Conservation (phyloP, 2,797 vertebrate species). For the Neosalanx taihuensis region DNA sequence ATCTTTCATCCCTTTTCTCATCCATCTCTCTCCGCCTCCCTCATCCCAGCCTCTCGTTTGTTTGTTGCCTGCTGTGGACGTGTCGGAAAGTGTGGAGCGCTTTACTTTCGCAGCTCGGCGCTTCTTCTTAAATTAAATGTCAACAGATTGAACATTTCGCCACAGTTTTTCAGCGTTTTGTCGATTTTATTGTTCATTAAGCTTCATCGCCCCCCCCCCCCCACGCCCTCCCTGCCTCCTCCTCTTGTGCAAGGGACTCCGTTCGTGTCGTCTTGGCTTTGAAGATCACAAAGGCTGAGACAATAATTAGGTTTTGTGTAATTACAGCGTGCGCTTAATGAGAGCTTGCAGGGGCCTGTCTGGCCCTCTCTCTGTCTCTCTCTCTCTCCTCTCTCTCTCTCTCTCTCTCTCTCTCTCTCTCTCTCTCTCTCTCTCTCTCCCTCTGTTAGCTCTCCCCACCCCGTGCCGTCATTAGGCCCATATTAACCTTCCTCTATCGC, state of each 20-base stretch:
- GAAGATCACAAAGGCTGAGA: constrained; percentile 78
- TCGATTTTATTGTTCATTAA: constrained; percentile 80
- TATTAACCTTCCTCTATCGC: constrained; percentile 34
- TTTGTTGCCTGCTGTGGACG: constrained; percentile 75
- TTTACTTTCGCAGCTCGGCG: constrained; percentile 15
- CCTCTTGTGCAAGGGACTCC: constrained; percentile 65
- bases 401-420: not conserved
- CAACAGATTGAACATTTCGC: constrained; percentile 74
- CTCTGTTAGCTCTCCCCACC: constrained; percentile 27
- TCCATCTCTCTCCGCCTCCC: constrained; percentile 4
- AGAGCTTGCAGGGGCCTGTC: constrained; percentile 70
- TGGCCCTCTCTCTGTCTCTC: constrained; percentile 47
- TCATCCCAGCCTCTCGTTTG: constrained; percentile 69
- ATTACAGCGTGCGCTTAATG: constrained; percentile 76
- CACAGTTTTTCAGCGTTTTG: constrained; percentile 61
- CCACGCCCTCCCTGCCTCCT: constrained; percentile 34
- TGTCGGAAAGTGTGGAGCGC: constrained; percentile 40
- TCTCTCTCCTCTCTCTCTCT: not conserved
- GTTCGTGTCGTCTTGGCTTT: constrained; percentile 75
- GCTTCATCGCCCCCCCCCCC: constrained; percentile 43
- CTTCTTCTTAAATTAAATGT: constrained; percentile 77
- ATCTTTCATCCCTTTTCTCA: constrained; percentile 71
- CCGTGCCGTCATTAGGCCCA: constrained; percentile 46
- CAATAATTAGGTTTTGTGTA: constrained; percentile 80
- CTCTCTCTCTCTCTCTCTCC: not conserved